phyloP scores from a whole-genome alignment of 2,888 invertebrate genomes.

The Sussaba pulchella region DNA sequence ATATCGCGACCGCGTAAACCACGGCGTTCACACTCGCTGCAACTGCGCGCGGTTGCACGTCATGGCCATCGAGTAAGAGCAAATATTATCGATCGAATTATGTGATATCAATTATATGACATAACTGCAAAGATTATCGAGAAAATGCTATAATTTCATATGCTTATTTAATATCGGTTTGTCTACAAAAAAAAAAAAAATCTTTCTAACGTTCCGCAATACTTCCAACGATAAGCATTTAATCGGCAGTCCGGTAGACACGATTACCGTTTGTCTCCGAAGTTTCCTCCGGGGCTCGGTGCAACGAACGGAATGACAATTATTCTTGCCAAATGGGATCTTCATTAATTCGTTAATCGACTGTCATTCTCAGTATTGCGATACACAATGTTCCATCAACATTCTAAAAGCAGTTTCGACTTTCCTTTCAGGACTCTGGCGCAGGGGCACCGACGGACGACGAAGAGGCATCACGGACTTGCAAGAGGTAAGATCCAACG shows the following conservation, averaged over 20 bases:
- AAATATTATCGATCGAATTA: neutral
- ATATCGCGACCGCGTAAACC: constrained; percentile 54
- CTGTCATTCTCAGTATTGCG: neutral
- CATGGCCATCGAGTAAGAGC: constrained; percentile 43
- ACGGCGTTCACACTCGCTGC: constrained; percentile 65
- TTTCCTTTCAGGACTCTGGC: constrained; percentile 85
- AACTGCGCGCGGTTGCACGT: constrained; percentile 53
- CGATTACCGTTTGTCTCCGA: no score
- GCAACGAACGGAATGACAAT: constrained; percentile 18
- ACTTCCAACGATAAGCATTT: no score
- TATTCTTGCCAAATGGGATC: constrained; percentile 24
- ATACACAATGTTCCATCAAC: neutral
- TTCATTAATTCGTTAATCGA: constrained; percentile 40
- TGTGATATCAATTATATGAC: no score
- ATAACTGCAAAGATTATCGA: no score
- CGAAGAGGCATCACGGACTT: constrained; percentile 85
- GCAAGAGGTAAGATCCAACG: constrained; percentile 84
- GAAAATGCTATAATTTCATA: no score
- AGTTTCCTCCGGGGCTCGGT: no score
- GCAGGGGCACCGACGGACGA: constrained; percentile 85
- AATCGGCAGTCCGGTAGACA: no score
- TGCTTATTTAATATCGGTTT: no score
- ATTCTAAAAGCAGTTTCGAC: constrained; percentile 39
- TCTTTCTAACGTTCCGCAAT: neutral
- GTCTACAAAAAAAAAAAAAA: neutral